Percentiles rank a stretch among this genome's conserved stretches.
Conservation (phyloP, 2,113 vertebrate genomes). For the Rallus limicola region DNA sequence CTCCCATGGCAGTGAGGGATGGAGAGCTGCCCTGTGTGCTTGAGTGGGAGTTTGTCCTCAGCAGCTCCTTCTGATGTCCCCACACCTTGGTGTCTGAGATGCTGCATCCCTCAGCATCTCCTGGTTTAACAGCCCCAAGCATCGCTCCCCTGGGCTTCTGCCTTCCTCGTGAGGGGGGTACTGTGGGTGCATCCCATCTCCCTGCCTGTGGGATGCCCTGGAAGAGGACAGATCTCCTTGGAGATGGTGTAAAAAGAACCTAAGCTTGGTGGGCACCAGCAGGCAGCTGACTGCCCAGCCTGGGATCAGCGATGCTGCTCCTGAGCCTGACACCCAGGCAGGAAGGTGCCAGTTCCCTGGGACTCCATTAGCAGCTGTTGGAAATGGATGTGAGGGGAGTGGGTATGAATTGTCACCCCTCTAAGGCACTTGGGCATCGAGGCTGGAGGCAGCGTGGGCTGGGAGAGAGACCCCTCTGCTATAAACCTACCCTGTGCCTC, state of each 20-base stretch:
- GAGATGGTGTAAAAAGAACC: neutral
- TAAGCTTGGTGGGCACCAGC: neutral
- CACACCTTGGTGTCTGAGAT: neutral
- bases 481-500: neutral
- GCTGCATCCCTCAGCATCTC: neutral
- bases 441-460: neutral
- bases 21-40: accelerated
- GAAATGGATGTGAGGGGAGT: neutral
- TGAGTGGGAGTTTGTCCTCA: neutral
- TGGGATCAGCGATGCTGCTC: neutral
- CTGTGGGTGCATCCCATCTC: accelerated
- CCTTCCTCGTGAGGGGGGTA: neutral
- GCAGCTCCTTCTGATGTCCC: neutral
- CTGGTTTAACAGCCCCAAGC: no score
- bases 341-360: neutral
- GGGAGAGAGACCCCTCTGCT: neutral
- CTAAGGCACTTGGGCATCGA: neutral
- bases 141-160: accelerated
- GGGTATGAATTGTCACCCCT: neutral
- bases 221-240: neutral
- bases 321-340: neutral
- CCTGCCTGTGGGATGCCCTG: no score
- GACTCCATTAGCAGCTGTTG: neutral
- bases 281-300: accelerated
- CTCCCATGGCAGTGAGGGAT: neutral